Conservation (phyloP, 2,113 vertebrate genomes). For the Loxodonta africana region DNA sequence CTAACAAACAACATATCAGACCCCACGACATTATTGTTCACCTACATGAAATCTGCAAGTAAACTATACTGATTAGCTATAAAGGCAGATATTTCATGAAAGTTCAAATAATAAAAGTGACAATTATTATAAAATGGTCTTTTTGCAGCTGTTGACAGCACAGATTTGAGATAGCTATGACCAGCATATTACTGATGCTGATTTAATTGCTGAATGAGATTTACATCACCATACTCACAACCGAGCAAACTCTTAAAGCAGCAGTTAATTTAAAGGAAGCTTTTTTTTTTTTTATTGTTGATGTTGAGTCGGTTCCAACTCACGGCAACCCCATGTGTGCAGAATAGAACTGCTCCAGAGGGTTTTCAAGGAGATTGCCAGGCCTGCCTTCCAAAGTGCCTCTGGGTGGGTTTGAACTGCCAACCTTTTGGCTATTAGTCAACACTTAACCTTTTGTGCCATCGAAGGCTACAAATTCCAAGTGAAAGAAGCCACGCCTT, state of each 20-base stretch:
- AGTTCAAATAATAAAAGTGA: background rate
- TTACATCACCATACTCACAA: background rate
- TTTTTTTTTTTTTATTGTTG: background rate
- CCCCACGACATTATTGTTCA: background rate
- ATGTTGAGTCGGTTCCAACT: background rate
- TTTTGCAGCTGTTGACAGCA: background rate
- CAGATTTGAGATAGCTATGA: background rate
- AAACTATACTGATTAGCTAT: background rate
- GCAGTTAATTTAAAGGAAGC: background rate
- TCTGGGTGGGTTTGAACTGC: background rate
- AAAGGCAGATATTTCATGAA: background rate
- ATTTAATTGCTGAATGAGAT: background rate
- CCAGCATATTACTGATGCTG: background rate
- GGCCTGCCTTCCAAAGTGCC: background rate
- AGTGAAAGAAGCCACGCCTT: slow-evolving; percentile 67
- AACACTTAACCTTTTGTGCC: background rate
- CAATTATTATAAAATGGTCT: background rate
- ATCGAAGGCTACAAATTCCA: slow-evolving; percentile 6
- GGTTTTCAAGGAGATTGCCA: background rate
- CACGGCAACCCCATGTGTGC: background rate
- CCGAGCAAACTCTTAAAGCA: background rate
- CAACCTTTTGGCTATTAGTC: background rate
- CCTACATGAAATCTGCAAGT: background rate
- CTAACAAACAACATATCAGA: background rate
- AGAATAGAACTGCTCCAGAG: background rate